phyloP scores from a whole-genome alignment of 1,140 invertebrate species.

The Oryctes rhinoceros region DNA sequence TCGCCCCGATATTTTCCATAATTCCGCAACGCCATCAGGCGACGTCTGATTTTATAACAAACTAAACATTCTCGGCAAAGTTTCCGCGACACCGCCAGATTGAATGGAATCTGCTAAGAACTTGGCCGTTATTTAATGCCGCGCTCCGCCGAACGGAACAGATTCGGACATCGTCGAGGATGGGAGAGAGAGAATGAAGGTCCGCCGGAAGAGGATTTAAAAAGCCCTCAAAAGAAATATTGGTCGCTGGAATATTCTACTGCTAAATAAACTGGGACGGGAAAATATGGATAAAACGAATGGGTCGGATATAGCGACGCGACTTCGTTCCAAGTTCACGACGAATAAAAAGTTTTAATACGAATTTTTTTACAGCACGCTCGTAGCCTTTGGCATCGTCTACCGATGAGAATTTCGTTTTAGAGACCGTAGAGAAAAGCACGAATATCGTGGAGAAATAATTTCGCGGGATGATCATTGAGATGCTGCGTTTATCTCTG shows the following conservation, averaged over 20 bases:
- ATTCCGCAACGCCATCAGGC: slow-evolving; percentile 16
- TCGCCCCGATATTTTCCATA: slow-evolving; percentile 28
- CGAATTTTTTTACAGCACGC: not conserved
- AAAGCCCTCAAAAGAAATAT: slow-evolving; percentile 25
- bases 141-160: slow-evolving; percentile 32
- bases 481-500: too few species aligned
- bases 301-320: not conserved
- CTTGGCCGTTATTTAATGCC: slow-evolving; percentile 32
- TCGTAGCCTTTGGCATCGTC: not conserved
- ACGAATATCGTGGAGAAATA: not conserved
- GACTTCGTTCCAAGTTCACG: slow-evolving; percentile 4
- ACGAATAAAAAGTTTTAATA: slow-evolving; percentile 24
- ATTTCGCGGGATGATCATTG: too few species aligned
- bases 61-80: slow-evolving; percentile 27
- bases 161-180: slow-evolving; percentile 25
- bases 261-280: slow-evolving; percentile 13
- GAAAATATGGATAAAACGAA: slow-evolving; percentile 29
- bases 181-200: not conserved
- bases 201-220: slow-evolving; percentile 8
- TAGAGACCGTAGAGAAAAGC: not conserved
- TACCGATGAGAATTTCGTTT: not conserved
- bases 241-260: slow-evolving; percentile 2
- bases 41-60: slow-evolving; percentile 32
- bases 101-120: slow-evolving; percentile 22
- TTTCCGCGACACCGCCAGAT: slow-evolving; percentile 21